Conservation (phyloP, 2,113 vertebrate genomes). For the Chaetorhynchus papuensis region DNA sequence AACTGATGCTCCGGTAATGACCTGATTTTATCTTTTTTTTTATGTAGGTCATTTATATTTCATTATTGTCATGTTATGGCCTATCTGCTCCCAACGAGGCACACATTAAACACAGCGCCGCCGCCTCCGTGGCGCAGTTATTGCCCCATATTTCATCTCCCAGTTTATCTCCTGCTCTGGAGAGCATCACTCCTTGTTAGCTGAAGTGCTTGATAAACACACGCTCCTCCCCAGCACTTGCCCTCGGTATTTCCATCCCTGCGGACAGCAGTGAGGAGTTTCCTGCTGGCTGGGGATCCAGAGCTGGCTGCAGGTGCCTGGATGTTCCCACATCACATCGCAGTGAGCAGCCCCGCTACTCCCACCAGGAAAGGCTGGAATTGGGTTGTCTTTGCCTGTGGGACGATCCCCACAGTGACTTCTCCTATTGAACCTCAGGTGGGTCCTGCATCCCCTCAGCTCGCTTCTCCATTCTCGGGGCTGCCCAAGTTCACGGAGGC, state of each 20-base stretch:
- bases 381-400: fast-evolving
- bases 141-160: constrained; percentile 33
- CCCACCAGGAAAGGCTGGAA: not conserved
- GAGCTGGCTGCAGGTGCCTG: not conserved
- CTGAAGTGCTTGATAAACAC: not conserved
- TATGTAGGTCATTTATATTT: constrained; percentile 46
- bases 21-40: constrained; percentile 53
- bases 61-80: constrained; percentile 31
- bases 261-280: not conserved
- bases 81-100: constrained; percentile 28
- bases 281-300: not conserved
- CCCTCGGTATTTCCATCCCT: not conserved
- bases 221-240: not conserved
- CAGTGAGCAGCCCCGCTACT: fast-evolving
- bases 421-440: not conserved
- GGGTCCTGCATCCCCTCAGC: too few relatives aligned
- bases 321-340: fast-evolving
- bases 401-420: fast-evolving
- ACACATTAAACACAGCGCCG: constrained; percentile 4
- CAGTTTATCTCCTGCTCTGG: constrained; percentile 42
- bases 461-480: fast-evolving
- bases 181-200: constrained; percentile 28
- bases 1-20: constrained; percentile 32
- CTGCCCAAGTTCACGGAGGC: fast-evolving
- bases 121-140: constrained; percentile 5